These are phyloP conservation scores for Phallusia fumigata DNA, from an alignment of 23 tunicate genomes.

Conservation along the genomic window DNA sequence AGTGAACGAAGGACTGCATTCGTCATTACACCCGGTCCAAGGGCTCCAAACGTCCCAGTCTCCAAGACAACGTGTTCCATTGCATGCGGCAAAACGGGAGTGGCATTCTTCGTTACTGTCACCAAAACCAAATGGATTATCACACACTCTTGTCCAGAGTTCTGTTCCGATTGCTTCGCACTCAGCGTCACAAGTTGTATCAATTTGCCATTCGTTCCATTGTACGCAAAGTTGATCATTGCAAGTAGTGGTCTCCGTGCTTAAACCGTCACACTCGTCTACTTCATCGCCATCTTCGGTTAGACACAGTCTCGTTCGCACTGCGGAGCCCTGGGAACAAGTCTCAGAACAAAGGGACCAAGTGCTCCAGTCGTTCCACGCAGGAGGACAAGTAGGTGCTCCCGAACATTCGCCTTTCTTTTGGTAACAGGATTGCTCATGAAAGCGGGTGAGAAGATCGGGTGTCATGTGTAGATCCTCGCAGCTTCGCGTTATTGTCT, in stretches of 20 bases:
- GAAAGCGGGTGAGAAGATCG: not conserved
- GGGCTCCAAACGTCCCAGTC: not conserved
- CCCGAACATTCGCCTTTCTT: slow-evolving; percentile 5
- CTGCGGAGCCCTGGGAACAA: slow-evolving; percentile 16
- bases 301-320: slow-evolving; percentile 11
- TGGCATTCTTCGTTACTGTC: not conserved
- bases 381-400: slow-evolving; percentile 35
- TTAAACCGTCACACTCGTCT: not conserved
- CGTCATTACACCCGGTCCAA: not conserved
- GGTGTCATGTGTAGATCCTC: not conserved
- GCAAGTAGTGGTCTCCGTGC: slow-evolving; percentile 7
- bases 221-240: slow-evolving; percentile 7
- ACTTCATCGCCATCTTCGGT: too few species aligned
- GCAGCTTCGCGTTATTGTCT: slow-evolving; percentile 4
- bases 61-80: not conserved
- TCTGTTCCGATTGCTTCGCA: slow-evolving; percentile 19
- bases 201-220: slow-evolving; percentile 18
- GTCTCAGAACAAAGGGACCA: slow-evolving; percentile 30
- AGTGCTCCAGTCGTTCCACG: slow-evolving; percentile 23
- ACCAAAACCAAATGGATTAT: not conserved
- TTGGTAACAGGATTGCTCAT: slow-evolving; percentile 21
- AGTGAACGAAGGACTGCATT: slow-evolving; percentile 1
- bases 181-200: not conserved
- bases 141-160: not conserved
- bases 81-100: not conserved